A percentile compares a stretch with the other conserved stretches of the same genome.
Evolutionary conservation across 2,797 vertebrate species (phyloP).

Genomic region (Sebastes vulpes): DNA sequence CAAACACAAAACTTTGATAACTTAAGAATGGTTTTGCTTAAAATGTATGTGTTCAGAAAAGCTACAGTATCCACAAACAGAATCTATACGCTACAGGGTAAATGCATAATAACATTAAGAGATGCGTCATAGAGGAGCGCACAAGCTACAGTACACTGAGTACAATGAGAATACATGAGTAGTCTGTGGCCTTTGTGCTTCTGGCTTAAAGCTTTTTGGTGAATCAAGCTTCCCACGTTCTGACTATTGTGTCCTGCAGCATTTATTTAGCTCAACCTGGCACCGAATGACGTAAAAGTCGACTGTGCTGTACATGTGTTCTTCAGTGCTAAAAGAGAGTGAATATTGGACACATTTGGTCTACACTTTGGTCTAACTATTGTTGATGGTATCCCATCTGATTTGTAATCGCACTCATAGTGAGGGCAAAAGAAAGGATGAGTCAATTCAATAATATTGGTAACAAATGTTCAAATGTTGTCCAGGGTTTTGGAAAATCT

Average conservation of each 20-base stretch:
- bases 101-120: neutral
- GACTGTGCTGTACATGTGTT: neutral
- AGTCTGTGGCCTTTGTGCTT: neutral
- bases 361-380: neutral
- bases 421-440: no score
- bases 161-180: neutral
- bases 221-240: constrained; percentile 42
- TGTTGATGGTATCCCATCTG: neutral
- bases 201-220: neutral
- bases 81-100: neutral
- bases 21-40: neutral
- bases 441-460: no score
- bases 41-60: neutral
- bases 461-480: neutral
- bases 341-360: neutral
- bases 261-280: neutral
- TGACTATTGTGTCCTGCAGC: neutral
- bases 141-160: neutral
- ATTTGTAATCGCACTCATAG: neutral
- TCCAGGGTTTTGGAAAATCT: neutral
- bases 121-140: neutral
- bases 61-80: neutral
- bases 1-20: neutral
- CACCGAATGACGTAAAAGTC: neutral
- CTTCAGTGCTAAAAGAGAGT: neutral